phyloP scores from a whole-genome alignment of 2,113 vertebrate genomes.

The Candoia aspera region DNA sequence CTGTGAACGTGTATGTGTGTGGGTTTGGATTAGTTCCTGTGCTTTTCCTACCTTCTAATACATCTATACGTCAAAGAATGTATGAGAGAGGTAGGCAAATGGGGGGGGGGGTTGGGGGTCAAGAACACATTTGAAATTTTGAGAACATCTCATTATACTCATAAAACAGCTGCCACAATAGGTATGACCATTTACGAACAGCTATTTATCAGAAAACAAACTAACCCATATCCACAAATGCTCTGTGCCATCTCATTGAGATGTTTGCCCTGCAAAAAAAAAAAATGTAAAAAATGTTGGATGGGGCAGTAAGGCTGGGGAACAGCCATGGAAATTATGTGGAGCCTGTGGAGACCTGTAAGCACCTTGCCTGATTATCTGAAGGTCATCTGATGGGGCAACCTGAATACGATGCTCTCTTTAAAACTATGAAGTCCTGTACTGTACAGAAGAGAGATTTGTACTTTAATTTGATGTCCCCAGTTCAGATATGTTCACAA shows the following conservation, averaged over 20 bases:
- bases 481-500: not conserved
- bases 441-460: not conserved
- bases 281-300: not conserved
- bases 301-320: not conserved
- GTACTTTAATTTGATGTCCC: not conserved
- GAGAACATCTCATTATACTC: not conserved
- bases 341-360: not conserved
- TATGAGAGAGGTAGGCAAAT: not conserved
- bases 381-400: not conserved
- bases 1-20: not conserved
- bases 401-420: rapidly evolving
- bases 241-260: not conserved
- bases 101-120: not conserved
- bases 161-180: not conserved
- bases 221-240: not conserved
- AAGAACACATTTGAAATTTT: not conserved
- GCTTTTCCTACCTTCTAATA: not conserved
- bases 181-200: not conserved
- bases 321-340: not conserved
- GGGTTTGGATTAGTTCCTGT: not conserved
- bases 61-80: not conserved
- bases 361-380: not conserved
- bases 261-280: not conserved
- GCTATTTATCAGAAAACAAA: not conserved
- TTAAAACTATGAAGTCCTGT: not conserved